Evolutionary conservation across 1,140 invertebrate genomes (phyloP).

Genomic region (Pomacea maculata): DNA sequence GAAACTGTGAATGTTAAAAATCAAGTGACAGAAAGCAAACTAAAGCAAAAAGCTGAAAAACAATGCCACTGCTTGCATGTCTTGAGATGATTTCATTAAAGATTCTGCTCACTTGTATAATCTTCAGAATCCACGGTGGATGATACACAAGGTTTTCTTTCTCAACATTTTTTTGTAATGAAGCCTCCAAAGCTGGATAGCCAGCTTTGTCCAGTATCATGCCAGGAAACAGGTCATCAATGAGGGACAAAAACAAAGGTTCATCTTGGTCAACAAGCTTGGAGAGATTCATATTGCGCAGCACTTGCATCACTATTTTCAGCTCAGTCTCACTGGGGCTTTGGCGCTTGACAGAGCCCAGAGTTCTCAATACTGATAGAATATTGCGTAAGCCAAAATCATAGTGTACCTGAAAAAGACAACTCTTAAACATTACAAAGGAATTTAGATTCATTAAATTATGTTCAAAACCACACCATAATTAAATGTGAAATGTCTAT

Average conservation of each 20-base stretch:
- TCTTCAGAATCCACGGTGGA: constrained; percentile 92
- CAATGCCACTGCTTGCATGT: no score
- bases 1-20: no score
- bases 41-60: no score
- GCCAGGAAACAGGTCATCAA: constrained; percentile 95
- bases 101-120: constrained; percentile 77
- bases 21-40: no score
- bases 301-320: constrained; percentile 94
- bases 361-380: constrained; percentile 88
- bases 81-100: no score
- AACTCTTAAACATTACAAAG: no score
- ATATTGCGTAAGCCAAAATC: constrained; percentile 97
- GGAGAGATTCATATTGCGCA: constrained; percentile 96
- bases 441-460: no score
- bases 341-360: constrained; percentile 89
- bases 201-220: constrained; percentile 90
- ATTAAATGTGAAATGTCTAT: no score
- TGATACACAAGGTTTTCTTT: constrained; percentile 81
- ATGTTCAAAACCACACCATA: no score
- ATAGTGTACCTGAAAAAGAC: constrained; percentile 82
- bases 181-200: constrained; percentile 76
- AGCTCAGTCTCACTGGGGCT: constrained; percentile 92
- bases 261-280: constrained; percentile 98
- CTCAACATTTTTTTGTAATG: constrained; percentile 56
- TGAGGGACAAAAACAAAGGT: constrained; percentile 94